These are phyloP conservation scores for Andricus grossulariae DNA, from an alignment of 1,140 invertebrate species.

Conservation along the genomic window DNA sequence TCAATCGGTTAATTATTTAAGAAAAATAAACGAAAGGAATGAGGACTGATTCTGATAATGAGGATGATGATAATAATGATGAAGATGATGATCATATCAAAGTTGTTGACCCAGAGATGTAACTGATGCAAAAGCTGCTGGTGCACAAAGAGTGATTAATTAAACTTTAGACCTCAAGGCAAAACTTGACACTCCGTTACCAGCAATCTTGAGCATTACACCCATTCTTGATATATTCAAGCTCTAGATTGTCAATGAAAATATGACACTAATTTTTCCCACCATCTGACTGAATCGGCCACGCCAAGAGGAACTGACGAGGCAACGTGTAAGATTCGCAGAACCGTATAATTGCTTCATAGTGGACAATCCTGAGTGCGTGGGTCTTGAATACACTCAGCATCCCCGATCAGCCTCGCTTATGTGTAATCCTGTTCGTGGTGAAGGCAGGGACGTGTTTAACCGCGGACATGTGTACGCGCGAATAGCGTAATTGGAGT, in stretches of 20 bases:
- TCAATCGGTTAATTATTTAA: conserved; percentile 22
- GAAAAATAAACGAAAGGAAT: conserved; percentile 6
- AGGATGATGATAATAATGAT: background rate
- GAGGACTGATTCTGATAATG: background rate
- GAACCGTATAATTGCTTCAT: conserved; percentile 68
- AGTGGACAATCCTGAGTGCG: conserved; percentile 39
- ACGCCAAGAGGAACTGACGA: conserved; percentile 58
- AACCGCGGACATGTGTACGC: conserved; percentile 34
- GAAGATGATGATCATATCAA: background rate
- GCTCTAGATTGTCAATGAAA: conserved; percentile 32
- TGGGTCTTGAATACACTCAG: conserved; percentile 44
- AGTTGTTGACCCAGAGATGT: background rate
- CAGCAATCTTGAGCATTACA: background rate
- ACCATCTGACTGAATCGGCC: background rate
- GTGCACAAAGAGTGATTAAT: no score
- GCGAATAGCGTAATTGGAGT: conserved; percentile 51
- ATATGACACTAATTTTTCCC: background rate
- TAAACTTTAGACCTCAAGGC: background rate
- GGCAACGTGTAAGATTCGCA: conserved; percentile 60
- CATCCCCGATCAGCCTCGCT: conserved; percentile 37
- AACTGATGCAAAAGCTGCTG: background rate
- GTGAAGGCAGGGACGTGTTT: conserved; percentile 22
- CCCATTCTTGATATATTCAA: conserved; percentile 28
- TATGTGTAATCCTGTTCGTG: conserved; percentile 17
- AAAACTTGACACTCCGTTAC: background rate